Evolutionary conservation across 1,140 invertebrate genomes (phyloP), one percentile per base, ranked within the genome.

Genomic region (Drosophila trapezifrons): DNA sequence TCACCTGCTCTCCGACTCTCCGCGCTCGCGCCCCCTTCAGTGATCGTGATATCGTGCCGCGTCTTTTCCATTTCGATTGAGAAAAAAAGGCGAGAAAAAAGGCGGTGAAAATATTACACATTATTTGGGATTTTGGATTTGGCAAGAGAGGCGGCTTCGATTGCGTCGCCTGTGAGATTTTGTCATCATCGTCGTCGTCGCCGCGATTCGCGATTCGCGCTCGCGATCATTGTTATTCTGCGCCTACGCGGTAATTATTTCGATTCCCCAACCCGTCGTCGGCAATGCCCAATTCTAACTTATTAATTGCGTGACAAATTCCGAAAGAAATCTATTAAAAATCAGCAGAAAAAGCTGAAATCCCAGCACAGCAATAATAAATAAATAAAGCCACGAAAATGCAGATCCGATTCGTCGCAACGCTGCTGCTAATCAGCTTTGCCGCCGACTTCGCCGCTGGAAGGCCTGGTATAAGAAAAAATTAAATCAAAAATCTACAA

Each of bases 11-110:
- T 29, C 29, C 13, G n/a, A 49, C 29, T 27, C 42, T 42, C 63
- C 43, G 20, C 47, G 22, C 73, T 45, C 32, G 17, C 43, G 15
- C 47, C 29, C 27, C 37, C 22, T 22, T 22, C 22, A 35, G 60
- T 52, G 62, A 64, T 87, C 84, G 84, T 87, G 84, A 89, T 79
- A 84, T 87, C 84, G 84, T 87, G 84, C 87, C 80, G 86, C 83
- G 69, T 17, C 25, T 62, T 57, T 56, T 40, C n/a, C 12, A 72
- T 67, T 80, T 85, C 81, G 83, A 87, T 87, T 87, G 77, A 78
- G 78, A 70, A 80, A 80, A 80, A 47, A 47, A 63, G 54, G 47
- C 47, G 46, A 45, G 64, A 80, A 76, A 52, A 59, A 63, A 65
- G 47, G 54, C 52, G 47, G 64, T 69, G 60, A 69, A 62, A 77